Base-by-base conservation (phyloP, 2,888 invertebrate genomes). In the Oscheius onirici region DNA sequence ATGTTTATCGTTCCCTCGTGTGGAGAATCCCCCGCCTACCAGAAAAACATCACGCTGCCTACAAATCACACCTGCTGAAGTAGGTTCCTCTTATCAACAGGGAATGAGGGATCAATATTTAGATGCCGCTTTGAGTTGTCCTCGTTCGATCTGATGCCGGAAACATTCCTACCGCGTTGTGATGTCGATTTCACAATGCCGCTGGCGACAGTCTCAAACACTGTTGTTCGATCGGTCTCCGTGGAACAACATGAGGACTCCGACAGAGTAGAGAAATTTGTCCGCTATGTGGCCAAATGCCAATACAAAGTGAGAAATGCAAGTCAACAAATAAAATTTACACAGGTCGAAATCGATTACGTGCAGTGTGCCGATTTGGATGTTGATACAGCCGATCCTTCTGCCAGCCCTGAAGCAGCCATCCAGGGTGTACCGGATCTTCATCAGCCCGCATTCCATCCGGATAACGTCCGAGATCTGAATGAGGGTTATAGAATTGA, bases 131-230 rank as follows among this genome's bases (percentile, higher is more conserved):
- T 99, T 91, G 94, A 95, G 75, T 91, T 99, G 79, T 97, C 96
- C 24, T 95, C 95, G 58, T 99, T 94, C 90, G 99, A 99, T 90
- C 94, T 96, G 90, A 92, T 97, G 88, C 99, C 99, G 28, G 95
- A 94, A 78, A 92, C 93, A 88, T 91, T 97, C 88, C 93, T 95
- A 75, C 93, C 93, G 81, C 92, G 92, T 89, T 94, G 94, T 83
- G 92, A 86, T 6, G 95, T 97, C 41, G 96, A 97, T 90, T 99
- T 97, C 90, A 97, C 95, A 58, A 99, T 99, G 97, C 97, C 99
- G 43, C 93, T 95, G 79, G 95, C 95, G 44, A 95, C 95, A 88
- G 91, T 91, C 65, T 95, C 95, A 73, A 97, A 97, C 89, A 95
- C 95, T 68, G 97, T 96, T 44, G 94, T 96, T 81, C 91, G 99